These are phyloP conservation scores for Callitettix versicolor DNA, from an alignment of 1,140 invertebrate genomes.

Conservation along the genomic window DNA sequence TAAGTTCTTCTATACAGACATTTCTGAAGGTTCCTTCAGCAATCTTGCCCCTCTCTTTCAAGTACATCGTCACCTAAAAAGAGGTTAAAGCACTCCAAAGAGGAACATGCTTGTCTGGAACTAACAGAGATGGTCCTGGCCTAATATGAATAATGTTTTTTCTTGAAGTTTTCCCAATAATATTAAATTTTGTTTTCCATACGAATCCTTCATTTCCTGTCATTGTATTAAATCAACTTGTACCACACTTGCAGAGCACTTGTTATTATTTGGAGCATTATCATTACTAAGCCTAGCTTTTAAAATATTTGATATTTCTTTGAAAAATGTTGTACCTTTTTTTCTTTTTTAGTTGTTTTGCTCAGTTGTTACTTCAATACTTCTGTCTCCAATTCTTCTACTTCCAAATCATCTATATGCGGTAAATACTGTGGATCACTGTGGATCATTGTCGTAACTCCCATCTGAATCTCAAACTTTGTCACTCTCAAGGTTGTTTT, in stretches of 20 bases:
- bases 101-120: conserved; percentile 10
- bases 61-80: conserved; percentile 10
- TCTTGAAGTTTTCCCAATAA: conserved; percentile 5
- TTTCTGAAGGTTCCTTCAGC: conserved; percentile 2
- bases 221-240: not conserved
- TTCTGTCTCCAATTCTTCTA: not conserved
- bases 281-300: not conserved
- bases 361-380: not conserved
- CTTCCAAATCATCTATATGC: not conserved
- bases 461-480: not conserved
- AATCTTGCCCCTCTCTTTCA: conserved; percentile 6
- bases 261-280: not conserved
- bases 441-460: not conserved
- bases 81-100: conserved; percentile 11
- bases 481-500: conserved; percentile 1
- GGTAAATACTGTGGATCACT: not conserved
- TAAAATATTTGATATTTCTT: not conserved
- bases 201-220: conserved; percentile 2
- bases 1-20: conserved; percentile 16
- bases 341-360: conserved; percentile 4
- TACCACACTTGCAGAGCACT: not conserved
- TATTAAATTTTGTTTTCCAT: conserved; percentile 1
- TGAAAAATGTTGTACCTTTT: too few species aligned
- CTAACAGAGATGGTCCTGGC: not conserved
- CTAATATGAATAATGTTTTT: conserved; percentile 11